Evolutionary conservation across 2,113 vertebrate species (phyloP).

Genomic region (Gobio gobio): DNA sequence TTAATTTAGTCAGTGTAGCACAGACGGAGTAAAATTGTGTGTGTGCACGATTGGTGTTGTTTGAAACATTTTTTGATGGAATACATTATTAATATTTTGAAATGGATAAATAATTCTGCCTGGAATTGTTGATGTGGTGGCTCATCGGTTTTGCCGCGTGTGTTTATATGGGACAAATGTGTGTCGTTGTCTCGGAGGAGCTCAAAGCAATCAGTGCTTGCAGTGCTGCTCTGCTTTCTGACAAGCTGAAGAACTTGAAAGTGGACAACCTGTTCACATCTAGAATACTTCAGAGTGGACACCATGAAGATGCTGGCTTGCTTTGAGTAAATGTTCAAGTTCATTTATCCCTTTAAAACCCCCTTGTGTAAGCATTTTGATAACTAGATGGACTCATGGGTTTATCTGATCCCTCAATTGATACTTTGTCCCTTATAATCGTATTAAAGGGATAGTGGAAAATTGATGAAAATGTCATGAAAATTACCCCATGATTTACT

Average conservation of each 20-base stretch:
- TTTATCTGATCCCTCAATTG: neutral
- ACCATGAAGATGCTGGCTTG: constrained; percentile 16
- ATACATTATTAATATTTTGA: constrained; percentile 69
- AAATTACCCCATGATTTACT: too few relatives aligned
- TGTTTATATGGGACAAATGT: constrained; percentile 55
- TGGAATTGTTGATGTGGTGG: constrained; percentile 57
- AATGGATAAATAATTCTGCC: constrained; percentile 65
- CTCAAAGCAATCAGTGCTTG: constrained; percentile 48
- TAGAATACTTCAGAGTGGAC: constrained; percentile 2
- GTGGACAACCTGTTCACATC: constrained; percentile 43
- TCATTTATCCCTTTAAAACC: neutral
- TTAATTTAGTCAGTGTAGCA: constrained; percentile 49
- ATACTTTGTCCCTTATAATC: neutral
- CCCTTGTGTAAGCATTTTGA: neutral
- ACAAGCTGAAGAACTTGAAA: constrained; percentile 28
- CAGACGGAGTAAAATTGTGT: constrained; percentile 46
- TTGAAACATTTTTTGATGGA: constrained; percentile 64
- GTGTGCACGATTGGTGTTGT: constrained; percentile 58
- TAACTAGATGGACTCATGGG: neutral
- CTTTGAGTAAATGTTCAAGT: neutral
- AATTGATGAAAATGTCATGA: too few relatives aligned
- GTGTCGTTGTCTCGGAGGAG: constrained; percentile 61
- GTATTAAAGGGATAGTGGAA: neutral
- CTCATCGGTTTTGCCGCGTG: constrained; percentile 57
- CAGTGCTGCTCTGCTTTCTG: constrained; percentile 35